phyloP scores from a whole-genome alignment of 2,888 invertebrate genomes.

The Nephrotoma appendiculata region DNA sequence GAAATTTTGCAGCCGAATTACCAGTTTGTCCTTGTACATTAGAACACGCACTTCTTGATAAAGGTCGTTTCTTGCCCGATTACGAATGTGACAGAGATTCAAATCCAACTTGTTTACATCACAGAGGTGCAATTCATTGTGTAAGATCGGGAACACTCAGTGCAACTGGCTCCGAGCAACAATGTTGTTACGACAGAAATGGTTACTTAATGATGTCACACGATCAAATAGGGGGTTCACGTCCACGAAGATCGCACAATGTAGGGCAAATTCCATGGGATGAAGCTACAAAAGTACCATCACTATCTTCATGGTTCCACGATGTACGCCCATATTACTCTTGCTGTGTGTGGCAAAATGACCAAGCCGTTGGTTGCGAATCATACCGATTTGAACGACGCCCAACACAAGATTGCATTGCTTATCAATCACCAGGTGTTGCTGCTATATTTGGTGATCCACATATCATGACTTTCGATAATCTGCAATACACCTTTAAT shows the following conservation, averaged over 20 bases:
- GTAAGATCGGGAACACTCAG: constrained; percentile 83
- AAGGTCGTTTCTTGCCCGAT: constrained; percentile 85
- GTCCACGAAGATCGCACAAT: constrained; percentile 73
- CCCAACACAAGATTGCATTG: constrained; percentile 88
- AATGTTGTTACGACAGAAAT: constrained; percentile 93
- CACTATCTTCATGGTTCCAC: constrained; percentile 89
- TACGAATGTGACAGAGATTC: constrained; percentile 82
- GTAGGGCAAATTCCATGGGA: constrained; percentile 87
- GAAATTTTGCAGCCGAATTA: constrained; percentile 73
- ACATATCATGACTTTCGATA: constrained; percentile 86
- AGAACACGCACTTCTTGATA: constrained; percentile 80
- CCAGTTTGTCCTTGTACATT: constrained; percentile 84
- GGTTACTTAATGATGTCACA: constrained; percentile 85
- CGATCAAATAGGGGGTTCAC: constrained; percentile 90
- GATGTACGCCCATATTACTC: constrained; percentile 89
- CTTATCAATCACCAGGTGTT: constrained; percentile 84
- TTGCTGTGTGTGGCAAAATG: constrained; percentile 89
- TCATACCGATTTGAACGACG: constrained; percentile 87
- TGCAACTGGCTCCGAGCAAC: constrained; percentile 82
- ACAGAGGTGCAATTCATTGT: constrained; percentile 83
- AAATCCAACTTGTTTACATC: constrained; percentile 75
- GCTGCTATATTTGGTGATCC: constrained; percentile 89
- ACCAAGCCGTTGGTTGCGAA: constrained; percentile 86
- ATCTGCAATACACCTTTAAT: constrained; percentile 82
- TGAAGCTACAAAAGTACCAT: constrained; percentile 88